Evolutionary conservation across 2,888 invertebrate species (phyloP).

Genomic region (Troides helena): DNA sequence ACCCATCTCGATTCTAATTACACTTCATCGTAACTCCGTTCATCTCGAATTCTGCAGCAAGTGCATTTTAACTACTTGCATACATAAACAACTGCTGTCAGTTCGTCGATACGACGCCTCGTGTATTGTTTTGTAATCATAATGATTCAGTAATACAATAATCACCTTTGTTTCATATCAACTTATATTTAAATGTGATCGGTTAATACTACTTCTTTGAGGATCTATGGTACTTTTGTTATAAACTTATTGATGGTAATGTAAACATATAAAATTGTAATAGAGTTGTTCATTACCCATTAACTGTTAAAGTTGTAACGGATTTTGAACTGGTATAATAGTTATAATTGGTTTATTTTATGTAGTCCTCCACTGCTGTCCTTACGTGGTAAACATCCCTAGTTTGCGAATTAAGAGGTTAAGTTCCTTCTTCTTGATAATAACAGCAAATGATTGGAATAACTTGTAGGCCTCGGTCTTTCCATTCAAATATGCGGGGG

Average conservation of each 20-base stretch:
- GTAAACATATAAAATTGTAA: background rate
- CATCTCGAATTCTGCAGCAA: conserved; percentile 27
- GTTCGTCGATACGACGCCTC: conserved; percentile 17
- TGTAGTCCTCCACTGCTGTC: no score
- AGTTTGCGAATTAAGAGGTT: no score
- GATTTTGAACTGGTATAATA: background rate
- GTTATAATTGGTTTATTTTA: no score
- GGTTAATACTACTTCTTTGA: background rate
- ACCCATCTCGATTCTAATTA: conserved; percentile 11
- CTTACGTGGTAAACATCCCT: no score
- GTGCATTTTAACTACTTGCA: conserved; percentile 9
- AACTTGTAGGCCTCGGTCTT: no score
- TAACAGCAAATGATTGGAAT: no score
- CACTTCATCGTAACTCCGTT: conserved; percentile 11
- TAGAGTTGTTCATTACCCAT: background rate
- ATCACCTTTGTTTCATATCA: background rate
- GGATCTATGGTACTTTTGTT: background rate
- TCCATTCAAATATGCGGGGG: no score
- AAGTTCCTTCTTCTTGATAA: no score
- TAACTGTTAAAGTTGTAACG: background rate
- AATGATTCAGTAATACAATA: conserved; percentile 2
- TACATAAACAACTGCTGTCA: conserved; percentile 9
- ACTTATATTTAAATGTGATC: background rate
- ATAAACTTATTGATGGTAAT: background rate
- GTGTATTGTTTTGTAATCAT: conserved; percentile 18